A percentile compares a stretch with the other conserved stretches of the same genome.
phyloP scores from a whole-genome alignment of 2,888 invertebrate species.

The Plebejus argus region DNA sequence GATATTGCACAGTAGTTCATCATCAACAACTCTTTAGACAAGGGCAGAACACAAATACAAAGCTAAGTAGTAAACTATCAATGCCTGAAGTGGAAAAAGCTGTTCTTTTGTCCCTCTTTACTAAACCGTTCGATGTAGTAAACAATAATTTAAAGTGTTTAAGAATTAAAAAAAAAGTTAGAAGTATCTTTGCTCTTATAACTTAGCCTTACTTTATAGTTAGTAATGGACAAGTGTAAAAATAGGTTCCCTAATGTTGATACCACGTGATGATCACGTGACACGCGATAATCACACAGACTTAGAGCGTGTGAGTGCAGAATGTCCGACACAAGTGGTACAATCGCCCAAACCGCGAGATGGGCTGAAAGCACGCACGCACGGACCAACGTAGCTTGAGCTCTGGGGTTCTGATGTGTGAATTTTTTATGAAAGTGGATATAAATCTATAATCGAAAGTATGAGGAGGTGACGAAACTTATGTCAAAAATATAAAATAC shows the following conservation, averaged over 20 bases:
- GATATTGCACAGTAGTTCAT: too few relatives aligned
- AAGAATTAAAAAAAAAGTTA: too few relatives aligned
- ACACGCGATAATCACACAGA: not conserved
- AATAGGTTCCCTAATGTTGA: not conserved
- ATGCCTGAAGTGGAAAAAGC: too few relatives aligned
- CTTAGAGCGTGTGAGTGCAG: constrained; percentile 73
- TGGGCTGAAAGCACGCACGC: constrained; percentile 70
- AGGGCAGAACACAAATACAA: too few relatives aligned
- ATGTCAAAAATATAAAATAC: too few relatives aligned
- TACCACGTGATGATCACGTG: constrained; percentile 14
- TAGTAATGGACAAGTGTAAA: not conserved
- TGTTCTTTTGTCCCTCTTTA: too few relatives aligned
- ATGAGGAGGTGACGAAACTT: not conserved
- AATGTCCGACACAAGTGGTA: constrained; percentile 76
- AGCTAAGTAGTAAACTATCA: too few relatives aligned
- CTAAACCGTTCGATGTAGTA: too few relatives aligned
- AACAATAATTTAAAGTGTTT: too few relatives aligned
- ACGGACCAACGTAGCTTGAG: constrained; percentile 42
- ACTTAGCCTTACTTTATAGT: too few relatives aligned
- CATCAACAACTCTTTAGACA: too few relatives aligned
- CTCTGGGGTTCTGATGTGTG: constrained; percentile 25
- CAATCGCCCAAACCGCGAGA: constrained; percentile 57
- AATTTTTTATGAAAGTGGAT: not conserved
- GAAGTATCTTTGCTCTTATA: too few relatives aligned
- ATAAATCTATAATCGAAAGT: not conserved